Conservation (phyloP, 2,113 vertebrate genomes). For the Eidolon helvum region DNA sequence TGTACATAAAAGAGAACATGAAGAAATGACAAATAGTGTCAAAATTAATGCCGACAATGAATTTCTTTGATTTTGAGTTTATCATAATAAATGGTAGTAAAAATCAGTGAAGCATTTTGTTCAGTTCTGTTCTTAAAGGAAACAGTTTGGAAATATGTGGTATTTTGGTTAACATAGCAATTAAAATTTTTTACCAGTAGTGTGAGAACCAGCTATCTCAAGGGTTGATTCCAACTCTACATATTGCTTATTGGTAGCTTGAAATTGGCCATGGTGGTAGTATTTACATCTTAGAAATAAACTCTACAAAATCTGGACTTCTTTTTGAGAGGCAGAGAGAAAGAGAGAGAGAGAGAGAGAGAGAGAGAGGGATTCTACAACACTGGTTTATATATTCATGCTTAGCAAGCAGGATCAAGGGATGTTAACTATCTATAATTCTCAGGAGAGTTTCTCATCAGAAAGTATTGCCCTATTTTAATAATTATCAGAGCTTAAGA, state of each 20-base stretch:
- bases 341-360: neutral
- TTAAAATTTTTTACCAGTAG: neutral
- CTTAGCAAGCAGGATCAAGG: neutral
- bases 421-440: neutral
- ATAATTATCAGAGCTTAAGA: neutral
- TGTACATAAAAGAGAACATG: neutral
- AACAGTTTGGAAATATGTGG: neutral
- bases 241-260: neutral
- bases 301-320: neutral
- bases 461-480: neutral
- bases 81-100: neutral
- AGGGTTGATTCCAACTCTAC: neutral
- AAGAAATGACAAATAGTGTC: neutral
- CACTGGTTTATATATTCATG: neutral
- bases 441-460: neutral
- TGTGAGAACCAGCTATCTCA: neutral
- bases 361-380: neutral
- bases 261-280: neutral
- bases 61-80: neutral
- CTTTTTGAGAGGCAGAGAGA: neutral
- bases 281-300: neutral
- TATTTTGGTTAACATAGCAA: neutral
- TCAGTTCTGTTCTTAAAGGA: neutral
- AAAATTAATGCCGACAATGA: neutral
- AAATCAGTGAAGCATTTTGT: neutral